A percentile compares a stretch with the other conserved stretches of the same genome.
phyloP scores from a whole-genome alignment of 2,888 invertebrate species.

The Tyria jacobaeae region DNA sequence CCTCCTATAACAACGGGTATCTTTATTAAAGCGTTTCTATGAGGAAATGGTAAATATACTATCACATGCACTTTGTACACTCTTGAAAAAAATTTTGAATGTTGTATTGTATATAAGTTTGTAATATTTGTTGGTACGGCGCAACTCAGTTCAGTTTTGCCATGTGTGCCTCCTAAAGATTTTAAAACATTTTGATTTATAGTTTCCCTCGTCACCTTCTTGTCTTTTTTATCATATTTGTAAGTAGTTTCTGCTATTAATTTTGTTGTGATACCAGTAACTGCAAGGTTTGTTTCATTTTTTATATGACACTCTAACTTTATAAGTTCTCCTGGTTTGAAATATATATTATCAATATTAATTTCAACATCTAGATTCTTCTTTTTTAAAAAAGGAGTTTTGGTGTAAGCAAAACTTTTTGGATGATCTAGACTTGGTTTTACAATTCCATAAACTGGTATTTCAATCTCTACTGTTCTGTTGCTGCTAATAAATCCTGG shows the following conservation, averaged over 20 bases:
- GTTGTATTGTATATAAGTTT: constrained; percentile 17
- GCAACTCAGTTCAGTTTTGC: constrained; percentile 4
- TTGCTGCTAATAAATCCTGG: not conserved
- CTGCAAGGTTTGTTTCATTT: constrained; percentile 16
- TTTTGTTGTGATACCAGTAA: constrained; percentile 16
- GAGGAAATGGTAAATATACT: constrained; percentile 16
- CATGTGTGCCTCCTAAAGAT: constrained; percentile 31
- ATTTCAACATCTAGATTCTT: constrained; percentile 11
- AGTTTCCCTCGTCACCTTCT: not conserved
- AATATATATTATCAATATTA: constrained; percentile 7
- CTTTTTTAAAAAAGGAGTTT: not conserved
- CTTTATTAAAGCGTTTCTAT: constrained; percentile 13
- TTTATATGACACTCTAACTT: constrained; percentile 4
- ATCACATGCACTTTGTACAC: constrained; percentile 22
- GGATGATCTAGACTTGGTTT: not conserved
- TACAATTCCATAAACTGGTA: constrained; percentile 18
- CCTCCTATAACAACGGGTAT: constrained; percentile 26
- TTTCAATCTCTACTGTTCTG: constrained; percentile 2
- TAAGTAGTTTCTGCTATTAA: constrained; percentile 23
- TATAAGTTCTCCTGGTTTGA: constrained; percentile 19
- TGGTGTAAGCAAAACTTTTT: not conserved
- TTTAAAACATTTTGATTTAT: constrained; percentile 7
- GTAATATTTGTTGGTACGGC: constrained; percentile 13
- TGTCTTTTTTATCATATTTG: constrained; percentile 18
- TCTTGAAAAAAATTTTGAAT: constrained; percentile 24